phyloP scores from a whole-genome alignment of 2,888 invertebrate species.

The Ypsolopha scabrella region DNA sequence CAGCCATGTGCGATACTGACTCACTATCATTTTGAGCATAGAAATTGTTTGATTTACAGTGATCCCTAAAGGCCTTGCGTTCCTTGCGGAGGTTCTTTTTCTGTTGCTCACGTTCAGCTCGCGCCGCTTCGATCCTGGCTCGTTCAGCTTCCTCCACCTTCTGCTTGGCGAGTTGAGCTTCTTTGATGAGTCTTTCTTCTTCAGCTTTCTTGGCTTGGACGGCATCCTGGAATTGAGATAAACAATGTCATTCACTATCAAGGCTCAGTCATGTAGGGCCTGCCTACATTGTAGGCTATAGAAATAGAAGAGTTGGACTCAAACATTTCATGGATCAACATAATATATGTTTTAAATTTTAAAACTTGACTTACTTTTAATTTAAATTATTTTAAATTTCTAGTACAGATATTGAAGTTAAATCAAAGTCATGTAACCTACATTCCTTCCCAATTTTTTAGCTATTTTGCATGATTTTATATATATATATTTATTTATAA shows the following conservation, averaged over 20 bases:
- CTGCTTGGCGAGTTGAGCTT: conserved; percentile 81
- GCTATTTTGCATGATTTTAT: too few relatives aligned
- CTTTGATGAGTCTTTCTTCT: conserved; percentile 80
- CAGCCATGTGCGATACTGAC: conserved; percentile 85
- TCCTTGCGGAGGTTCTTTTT: conserved; percentile 92
- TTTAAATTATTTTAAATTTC: too few relatives aligned
- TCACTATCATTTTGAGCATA: conserved; percentile 79
- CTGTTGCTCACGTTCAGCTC: conserved; percentile 86
- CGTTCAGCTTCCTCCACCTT: conserved; percentile 85
- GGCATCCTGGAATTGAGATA: conserved; percentile 69
- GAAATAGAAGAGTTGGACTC: too few relatives aligned
- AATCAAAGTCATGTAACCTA: too few relatives aligned
- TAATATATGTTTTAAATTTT: too few relatives aligned
- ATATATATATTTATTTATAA: too few relatives aligned
- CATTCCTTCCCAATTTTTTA: too few relatives aligned
- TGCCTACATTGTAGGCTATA: too few relatives aligned
- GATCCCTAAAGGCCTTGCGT: conserved; percentile 81
- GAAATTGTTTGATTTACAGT: conserved; percentile 86
- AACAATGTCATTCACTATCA: neutral
- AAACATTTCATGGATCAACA: too few relatives aligned
- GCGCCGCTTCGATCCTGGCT: conserved; percentile 82
- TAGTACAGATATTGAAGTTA: too few relatives aligned
- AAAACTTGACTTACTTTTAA: too few relatives aligned
- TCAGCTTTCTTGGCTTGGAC: conserved; percentile 86
- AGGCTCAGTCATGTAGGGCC: too few relatives aligned